Base-by-base conservation (phyloP, 2,888 invertebrate genomes). In the Drosophila paracracens region DNA sequence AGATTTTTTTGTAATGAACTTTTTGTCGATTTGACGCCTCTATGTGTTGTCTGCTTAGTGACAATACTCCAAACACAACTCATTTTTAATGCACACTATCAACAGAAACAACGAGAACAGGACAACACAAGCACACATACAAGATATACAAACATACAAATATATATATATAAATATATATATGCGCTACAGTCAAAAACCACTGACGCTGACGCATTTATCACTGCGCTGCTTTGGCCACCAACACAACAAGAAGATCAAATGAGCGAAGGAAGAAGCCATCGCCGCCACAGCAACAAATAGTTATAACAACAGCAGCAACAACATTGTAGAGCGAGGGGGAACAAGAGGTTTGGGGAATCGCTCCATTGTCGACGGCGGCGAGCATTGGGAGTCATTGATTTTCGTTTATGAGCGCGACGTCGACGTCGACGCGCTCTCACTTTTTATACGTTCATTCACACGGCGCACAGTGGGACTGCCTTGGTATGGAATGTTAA, bases 401-500 rank as follows among this genome's bases (percentile, higher is more conserved):
- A 85, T 85, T 85, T 89, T 85, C 84, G 89, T 85, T 85, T 85
- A 85, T 87, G 88, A 89, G 84, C 79, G 68, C 76, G 70, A 25
- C 76, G 69, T 78, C 78, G 62, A 57, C 79, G 66, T 57, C 79
- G 71, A 67, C 64, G 72, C 88, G 84, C 84, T 85, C 84, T 85
- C 89, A 85, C 84, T 85, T 85, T 85, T 85, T 87, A 89, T 89
- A 87, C 89, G 84, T 85, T 89, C 84, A 85, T 85, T 85, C 84
- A 85, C 84, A 89, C 88, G 85, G 66, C 53, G 84, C 75, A 84
- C 89, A 74, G 84, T 84, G 84, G 70, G 36, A 43, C 51, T 21
- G 52, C 50, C 61, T 61, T 46, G 25, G 38, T 50, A 10, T 59
- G 64, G 54, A 72, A 72, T 72, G 56, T 72, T 64, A 72, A 63